Conservation (phyloP, 2,797 vertebrate species). For the Scyliorhinus canicula region DNA sequence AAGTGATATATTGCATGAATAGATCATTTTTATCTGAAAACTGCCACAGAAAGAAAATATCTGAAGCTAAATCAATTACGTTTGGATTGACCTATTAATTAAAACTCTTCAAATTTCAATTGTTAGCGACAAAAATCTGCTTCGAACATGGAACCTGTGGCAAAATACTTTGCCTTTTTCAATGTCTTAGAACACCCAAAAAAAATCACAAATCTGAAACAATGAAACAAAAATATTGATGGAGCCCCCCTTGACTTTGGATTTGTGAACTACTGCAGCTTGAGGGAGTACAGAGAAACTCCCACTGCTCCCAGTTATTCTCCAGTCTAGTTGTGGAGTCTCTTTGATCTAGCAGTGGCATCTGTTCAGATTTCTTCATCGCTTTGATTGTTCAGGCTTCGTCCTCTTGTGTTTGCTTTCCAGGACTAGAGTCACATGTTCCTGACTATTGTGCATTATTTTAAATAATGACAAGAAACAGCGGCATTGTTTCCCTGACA, state of each 20-base stretch:
- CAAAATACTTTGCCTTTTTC: not conserved
- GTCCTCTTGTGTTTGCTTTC: slow-evolving; percentile 43
- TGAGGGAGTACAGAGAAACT: not conserved
- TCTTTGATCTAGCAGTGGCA: slow-evolving; percentile 52
- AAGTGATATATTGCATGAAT: not conserved
- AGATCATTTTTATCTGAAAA: not conserved
- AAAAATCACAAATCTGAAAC: not conserved
- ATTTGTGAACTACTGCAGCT: not conserved
- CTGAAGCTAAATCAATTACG: not conserved
- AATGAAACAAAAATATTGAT: not conserved
- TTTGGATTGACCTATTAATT: not conserved
- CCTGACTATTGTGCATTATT: slow-evolving; percentile 46
- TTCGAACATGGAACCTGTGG: not conserved
- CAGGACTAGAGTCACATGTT: slow-evolving; percentile 42
- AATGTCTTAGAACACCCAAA: not conserved
- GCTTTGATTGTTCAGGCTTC: slow-evolving; percentile 38
- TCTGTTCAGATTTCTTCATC: slow-evolving; percentile 46
- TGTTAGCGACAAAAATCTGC: not conserved
- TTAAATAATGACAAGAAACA: slow-evolving; percentile 48
- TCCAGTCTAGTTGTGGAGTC: slow-evolving; percentile 45
- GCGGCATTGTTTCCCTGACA: slow-evolving; percentile 44
- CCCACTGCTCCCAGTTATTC: slow-evolving; percentile 8
- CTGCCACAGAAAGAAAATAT: no score
- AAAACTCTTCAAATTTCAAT: not conserved
- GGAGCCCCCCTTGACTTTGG: not conserved